Percentiles rank a stretch among this genome's conserved stretches.
phyloP scores from a whole-genome alignment of 2,797 vertebrate species.

The Schizothorax lantsangensis region DNA sequence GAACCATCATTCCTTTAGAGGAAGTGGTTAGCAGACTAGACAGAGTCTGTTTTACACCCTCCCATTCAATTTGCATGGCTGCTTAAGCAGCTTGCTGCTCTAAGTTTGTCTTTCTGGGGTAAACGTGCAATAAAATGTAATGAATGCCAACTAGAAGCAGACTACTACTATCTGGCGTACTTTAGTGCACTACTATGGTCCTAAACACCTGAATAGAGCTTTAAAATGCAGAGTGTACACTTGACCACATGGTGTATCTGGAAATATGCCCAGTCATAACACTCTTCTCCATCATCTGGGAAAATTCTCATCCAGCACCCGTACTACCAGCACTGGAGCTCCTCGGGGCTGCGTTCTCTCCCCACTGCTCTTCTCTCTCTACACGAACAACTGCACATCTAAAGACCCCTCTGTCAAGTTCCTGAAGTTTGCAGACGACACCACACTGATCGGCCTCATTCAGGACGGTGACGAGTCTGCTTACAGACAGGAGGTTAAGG shows the following conservation, averaged over 20 bases:
- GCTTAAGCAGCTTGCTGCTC: not conserved
- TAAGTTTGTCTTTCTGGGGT: not conserved
- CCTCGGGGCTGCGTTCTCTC: too few species aligned
- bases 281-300: not conserved
- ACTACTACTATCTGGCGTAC: not conserved
- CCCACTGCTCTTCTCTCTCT: too few species aligned
- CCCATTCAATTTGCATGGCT: not conserved
- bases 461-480: too few species aligned
- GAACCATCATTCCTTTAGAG: conserved; percentile 14
- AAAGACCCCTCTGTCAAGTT: too few species aligned
- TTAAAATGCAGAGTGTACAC: not conserved
- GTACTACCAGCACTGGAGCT: too few species aligned
- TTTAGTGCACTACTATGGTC: not conserved
- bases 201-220: not conserved
- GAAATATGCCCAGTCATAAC: not conserved
- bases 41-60: not conserved
- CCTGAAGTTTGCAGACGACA: too few species aligned
- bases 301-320: too few species aligned
- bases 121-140: not conserved
- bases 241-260: not conserved
- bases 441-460: too few species aligned
- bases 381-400: too few species aligned
- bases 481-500: too few species aligned
- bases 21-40: conserved; percentile 1
- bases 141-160: not conserved